These are phyloP conservation scores for Sylvilagus bachmani DNA, from an alignment of 2,113 vertebrate genomes.

Conservation along the genomic window DNA sequence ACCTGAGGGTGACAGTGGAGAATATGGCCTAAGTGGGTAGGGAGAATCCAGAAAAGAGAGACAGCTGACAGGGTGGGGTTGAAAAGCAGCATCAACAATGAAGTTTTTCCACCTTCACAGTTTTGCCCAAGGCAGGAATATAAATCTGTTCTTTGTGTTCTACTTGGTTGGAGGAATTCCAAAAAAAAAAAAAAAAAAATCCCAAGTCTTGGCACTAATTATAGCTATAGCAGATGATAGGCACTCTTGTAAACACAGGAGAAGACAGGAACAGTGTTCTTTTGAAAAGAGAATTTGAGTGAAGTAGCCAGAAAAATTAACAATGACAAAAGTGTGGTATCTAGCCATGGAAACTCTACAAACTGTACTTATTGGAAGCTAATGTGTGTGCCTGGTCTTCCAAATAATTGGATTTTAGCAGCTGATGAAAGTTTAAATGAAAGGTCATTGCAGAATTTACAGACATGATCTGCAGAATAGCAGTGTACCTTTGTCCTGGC, in stretches of 20 bases:
- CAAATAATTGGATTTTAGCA: not conserved
- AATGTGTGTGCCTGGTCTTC: not conserved
- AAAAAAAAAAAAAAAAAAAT: not conserved
- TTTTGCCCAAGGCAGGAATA: not conserved
- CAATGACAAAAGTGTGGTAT: not conserved
- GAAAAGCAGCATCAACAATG: not conserved
- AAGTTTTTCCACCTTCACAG: not conserved
- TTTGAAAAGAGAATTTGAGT: conserved; percentile 51
- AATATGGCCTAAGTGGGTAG: not conserved
- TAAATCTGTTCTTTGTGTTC: conserved; percentile 51
- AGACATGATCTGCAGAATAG: not conserved
- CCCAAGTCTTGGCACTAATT: conserved; percentile 42
- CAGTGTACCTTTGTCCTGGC: not conserved
- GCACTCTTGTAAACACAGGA: conserved; percentile 36
- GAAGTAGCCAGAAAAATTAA: not conserved
- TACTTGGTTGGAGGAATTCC: not conserved
- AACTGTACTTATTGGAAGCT: not conserved
- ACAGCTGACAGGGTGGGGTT: not conserved
- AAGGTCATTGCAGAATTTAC: not conserved
- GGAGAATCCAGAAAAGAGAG: not conserved
- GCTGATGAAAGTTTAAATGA: not conserved
- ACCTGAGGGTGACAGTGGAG: no score
- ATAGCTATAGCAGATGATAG: conserved; percentile 1
- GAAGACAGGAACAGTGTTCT: not conserved
- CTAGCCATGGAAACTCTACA: not conserved